phyloP scores from a whole-genome alignment of 2,888 invertebrate species.

The Macrosoma leucophasiata region DNA sequence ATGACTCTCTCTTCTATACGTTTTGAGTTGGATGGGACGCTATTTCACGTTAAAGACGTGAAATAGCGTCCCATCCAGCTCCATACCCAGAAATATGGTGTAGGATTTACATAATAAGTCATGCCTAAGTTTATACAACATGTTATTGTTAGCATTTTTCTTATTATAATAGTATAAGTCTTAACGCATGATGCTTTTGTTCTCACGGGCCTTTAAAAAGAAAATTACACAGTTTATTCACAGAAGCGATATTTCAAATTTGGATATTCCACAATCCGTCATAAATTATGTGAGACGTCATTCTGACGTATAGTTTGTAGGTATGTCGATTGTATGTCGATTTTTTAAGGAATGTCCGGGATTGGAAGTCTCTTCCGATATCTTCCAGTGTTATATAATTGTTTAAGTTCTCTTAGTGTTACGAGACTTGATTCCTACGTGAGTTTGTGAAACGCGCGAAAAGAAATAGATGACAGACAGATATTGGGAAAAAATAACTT shows the following conservation, averaged over 20 bases:
- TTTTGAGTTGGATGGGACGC: too few relatives aligned
- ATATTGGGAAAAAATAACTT: too few relatives aligned
- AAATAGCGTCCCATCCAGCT: constrained; percentile 34
- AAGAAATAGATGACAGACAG: constrained; percentile 27
- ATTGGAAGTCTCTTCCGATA: constrained; percentile 32
- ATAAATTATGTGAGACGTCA: too few relatives aligned
- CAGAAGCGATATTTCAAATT: constrained; percentile 18
- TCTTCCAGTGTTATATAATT: constrained; percentile 42
- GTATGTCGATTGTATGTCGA: constrained; percentile 26
- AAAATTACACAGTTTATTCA: too few relatives aligned
- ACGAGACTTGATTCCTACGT: constrained; percentile 29
- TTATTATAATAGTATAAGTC: constrained; percentile 64
- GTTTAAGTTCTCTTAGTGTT: constrained; percentile 25
- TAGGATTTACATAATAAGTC: constrained; percentile 67
- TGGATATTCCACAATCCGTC: constrained; percentile 21
- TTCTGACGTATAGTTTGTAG: constrained; percentile 29
- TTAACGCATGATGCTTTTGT: constrained; percentile 54
- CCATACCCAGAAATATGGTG: constrained; percentile 46
- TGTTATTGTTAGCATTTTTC: constrained; percentile 67
- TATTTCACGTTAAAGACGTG: too few relatives aligned
- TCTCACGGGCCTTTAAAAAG: too few relatives aligned
- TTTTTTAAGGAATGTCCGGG: constrained; percentile 23
- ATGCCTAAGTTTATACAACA: constrained; percentile 69
- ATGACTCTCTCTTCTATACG: too few relatives aligned
- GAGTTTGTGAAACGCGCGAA: constrained; percentile 35